Percentiles rank a stretch among this genome's conserved stretches.
Evolutionary conservation across 2,797 vertebrate species (phyloP).

Genomic region (Hapalemur alaotrensis): DNA sequence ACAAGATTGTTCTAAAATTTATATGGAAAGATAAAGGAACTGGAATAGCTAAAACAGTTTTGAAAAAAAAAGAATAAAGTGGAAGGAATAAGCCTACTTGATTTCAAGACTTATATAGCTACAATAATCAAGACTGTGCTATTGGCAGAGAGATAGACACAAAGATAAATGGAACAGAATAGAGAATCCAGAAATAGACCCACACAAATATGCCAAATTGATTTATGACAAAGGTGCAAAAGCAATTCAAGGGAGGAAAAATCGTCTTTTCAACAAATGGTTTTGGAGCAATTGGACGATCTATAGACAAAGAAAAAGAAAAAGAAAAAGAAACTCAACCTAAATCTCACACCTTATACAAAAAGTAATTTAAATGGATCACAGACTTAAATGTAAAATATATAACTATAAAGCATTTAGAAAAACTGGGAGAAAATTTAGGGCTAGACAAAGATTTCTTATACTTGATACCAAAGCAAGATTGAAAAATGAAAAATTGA

Average conservation of each 20-base stretch:
- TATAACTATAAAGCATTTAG: constrained; percentile 25
- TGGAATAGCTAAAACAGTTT: constrained; percentile 21
- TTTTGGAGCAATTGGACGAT: constrained; percentile 2
- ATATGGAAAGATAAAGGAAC: constrained; percentile 16
- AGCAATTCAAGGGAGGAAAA: constrained; percentile 50
- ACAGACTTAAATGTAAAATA: constrained; percentile 23
- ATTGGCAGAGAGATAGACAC: constrained; percentile 8
- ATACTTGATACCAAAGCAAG: constrained; percentile 14
- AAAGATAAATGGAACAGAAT: constrained; percentile 48
- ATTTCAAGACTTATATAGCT: constrained; percentile 30
- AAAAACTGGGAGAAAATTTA: neutral
- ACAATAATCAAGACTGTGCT: constrained; percentile 29
- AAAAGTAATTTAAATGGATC: constrained; percentile 48
- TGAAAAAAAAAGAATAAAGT: neutral
- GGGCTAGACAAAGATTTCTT: neutral
- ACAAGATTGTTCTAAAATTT: constrained; percentile 33
- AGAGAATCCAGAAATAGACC: constrained; percentile 53
- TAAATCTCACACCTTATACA: neutral
- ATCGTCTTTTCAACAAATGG: constrained; percentile 7
- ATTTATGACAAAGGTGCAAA: constrained; percentile 54
- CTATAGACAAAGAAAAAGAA: neutral
- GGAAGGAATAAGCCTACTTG: neutral
- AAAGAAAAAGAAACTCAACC: neutral
- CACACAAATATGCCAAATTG: constrained; percentile 54
- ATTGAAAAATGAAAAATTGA: neutral